Conservation (phyloP, 2,797 vertebrate genomes). For the Parambassis ranga region DNA sequence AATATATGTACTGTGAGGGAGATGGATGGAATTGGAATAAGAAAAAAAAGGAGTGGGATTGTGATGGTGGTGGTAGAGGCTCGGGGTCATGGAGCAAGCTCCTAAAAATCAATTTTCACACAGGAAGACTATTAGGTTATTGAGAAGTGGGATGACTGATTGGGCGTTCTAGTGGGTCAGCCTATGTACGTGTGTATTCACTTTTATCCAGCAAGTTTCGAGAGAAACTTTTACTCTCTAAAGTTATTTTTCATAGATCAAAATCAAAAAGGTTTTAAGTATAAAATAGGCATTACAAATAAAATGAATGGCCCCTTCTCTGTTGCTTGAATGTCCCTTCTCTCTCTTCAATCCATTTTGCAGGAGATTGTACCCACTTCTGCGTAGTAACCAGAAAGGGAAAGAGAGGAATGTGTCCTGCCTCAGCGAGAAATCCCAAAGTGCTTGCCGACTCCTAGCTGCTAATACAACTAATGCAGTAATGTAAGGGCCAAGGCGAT, state of each 20-base stretch:
- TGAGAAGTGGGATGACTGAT: slow-evolving; percentile 83
- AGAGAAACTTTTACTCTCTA: slow-evolving; percentile 20
- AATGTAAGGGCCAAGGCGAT: slow-evolving; percentile 82
- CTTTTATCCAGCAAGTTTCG: slow-evolving; percentile 40
- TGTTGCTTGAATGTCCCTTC: slow-evolving; percentile 12
- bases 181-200: slow-evolving; percentile 19
- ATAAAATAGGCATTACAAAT: slow-evolving; percentile 5
- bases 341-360: not conserved
- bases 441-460: slow-evolving; percentile 77
- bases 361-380: slow-evolving; percentile 21
- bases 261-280: slow-evolving; percentile 13
- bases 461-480: slow-evolving; percentile 89
- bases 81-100: slow-evolving; percentile 62
- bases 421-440: slow-evolving; percentile 75
- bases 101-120: slow-evolving; percentile 97
- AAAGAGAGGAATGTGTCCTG: slow-evolving; percentile 63
- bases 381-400: slow-evolving; percentile 36
- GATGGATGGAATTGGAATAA: slow-evolving; percentile 61
- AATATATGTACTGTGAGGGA: slow-evolving; percentile 77
- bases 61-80: slow-evolving; percentile 31
- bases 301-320: slow-evolving; percentile 7
- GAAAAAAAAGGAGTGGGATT: slow-evolving; percentile 50
- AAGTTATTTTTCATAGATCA: not conserved
- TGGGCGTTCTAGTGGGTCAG: slow-evolving; percentile 12
- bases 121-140: slow-evolving; percentile 91